Evolutionary conservation across 2,888 invertebrate species (phyloP).

Genomic region (Orchesellides sinensis): DNA sequence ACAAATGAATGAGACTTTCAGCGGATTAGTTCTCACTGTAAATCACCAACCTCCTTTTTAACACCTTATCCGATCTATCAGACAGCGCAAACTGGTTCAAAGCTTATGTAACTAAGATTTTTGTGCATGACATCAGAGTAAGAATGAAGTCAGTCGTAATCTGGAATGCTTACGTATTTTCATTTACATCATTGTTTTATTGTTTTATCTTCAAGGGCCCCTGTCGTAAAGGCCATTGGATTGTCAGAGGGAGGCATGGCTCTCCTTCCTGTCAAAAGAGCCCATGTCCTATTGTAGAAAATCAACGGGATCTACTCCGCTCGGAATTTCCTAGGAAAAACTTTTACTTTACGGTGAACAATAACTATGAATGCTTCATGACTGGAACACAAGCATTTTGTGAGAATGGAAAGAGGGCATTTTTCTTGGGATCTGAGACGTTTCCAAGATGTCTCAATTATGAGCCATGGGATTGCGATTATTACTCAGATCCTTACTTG

Average conservation of each 20-base stretch:
- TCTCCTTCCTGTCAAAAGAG: slow-evolving; percentile 58
- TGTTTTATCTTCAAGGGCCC: no score
- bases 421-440: slow-evolving; percentile 47
- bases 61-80: no score
- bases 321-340: slow-evolving; percentile 47
- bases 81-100: no score
- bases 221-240: slow-evolving; percentile 64
- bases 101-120: no score
- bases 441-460: slow-evolving; percentile 53
- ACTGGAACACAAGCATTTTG: slow-evolving; percentile 69
- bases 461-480: slow-evolving; percentile 56
- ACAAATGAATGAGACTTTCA: neutral
- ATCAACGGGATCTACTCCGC: slow-evolving; percentile 43
- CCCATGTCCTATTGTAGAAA: slow-evolving; percentile 63
- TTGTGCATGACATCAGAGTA: no score
- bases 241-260: slow-evolving; percentile 46
- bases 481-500: neutral
- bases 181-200: no score
- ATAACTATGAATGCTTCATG: slow-evolving; percentile 47
- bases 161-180: no score
- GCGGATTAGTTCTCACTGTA: neutral
- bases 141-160: no score
- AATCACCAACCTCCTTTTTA: slow-evolving; percentile 4
- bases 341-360: slow-evolving; percentile 59
- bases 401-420: slow-evolving; percentile 30